phyloP scores from a whole-genome alignment of 2,888 invertebrate species.

The Dilophus febrilis region DNA sequence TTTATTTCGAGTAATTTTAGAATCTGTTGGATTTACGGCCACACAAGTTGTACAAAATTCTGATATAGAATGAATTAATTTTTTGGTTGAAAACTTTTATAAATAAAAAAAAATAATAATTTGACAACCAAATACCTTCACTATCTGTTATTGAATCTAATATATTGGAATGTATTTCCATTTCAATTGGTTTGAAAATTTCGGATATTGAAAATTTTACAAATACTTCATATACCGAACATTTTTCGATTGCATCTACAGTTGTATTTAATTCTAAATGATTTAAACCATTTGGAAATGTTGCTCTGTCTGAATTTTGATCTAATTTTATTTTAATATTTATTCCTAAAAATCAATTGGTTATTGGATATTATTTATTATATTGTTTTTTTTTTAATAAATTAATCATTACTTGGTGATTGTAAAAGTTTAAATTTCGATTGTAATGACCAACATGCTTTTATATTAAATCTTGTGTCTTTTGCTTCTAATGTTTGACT shows the following conservation, averaged over 20 bases:
- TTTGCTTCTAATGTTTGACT: slow-evolving; percentile 26
- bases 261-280: slow-evolving; percentile 22
- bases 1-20: slow-evolving; percentile 21
- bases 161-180: slow-evolving; percentile 26
- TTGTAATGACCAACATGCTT: slow-evolving; percentile 21
- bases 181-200: slow-evolving; percentile 28
- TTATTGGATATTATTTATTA: too few species aligned
- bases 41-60: slow-evolving; percentile 27
- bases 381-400: too few species aligned
- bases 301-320: slow-evolving; percentile 23
- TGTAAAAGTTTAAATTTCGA: slow-evolving; percentile 12
- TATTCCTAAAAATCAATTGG: neutral
- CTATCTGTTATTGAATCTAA: slow-evolving; percentile 23
- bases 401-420: neutral
- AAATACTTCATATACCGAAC: slow-evolving; percentile 20
- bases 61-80: too few species aligned
- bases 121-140: slow-evolving; percentile 15
- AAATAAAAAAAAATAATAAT: neutral
- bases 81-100: too few species aligned
- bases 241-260: slow-evolving; percentile 24
- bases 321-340: slow-evolving; percentile 16
- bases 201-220: slow-evolving; percentile 25
- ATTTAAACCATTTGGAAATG: slow-evolving; percentile 18
- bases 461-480: slow-evolving; percentile 22
- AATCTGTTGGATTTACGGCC: slow-evolving; percentile 26